Evolutionary conservation across 2,888 invertebrate species (phyloP).

Genomic region (Lysandra bellargus): DNA sequence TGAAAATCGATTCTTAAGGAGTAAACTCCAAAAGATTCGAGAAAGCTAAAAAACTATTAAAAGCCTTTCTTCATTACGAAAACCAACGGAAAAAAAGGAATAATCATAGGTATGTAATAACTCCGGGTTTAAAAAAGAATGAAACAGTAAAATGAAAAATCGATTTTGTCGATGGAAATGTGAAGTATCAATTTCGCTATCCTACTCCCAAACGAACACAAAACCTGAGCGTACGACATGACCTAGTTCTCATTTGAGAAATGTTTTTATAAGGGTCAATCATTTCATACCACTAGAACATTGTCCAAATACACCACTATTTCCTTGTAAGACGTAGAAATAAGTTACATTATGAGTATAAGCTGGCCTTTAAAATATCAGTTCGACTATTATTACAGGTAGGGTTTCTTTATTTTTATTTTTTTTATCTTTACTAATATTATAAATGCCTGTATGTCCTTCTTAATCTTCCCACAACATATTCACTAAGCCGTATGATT

Average conservation of each 20-base stretch:
- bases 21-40: too few species aligned
- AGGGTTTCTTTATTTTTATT: not conserved
- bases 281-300: not conserved
- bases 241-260: not conserved
- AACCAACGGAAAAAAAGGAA: not conserved
- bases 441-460: not conserved
- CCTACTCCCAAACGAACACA: conserved; percentile 3
- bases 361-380: not conserved
- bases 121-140: not conserved
- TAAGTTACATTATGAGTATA: not conserved
- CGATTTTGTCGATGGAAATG: not conserved
- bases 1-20: too few species aligned
- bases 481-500: too few species aligned
- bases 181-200: conserved; percentile 10
- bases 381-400: not conserved
- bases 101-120: not conserved
- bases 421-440: not conserved
- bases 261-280: conserved; percentile 3
- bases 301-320: not conserved
- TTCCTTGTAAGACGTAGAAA: not conserved
- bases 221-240: not conserved
- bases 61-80: too few species aligned
- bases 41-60: too few species aligned
- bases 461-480: not conserved
- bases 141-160: not conserved